Evolutionary conservation across 2,113 vertebrate genomes (phyloP), one percentile per base, ranked within the genome.

Genomic region (Peromyscus polionotus): DNA sequence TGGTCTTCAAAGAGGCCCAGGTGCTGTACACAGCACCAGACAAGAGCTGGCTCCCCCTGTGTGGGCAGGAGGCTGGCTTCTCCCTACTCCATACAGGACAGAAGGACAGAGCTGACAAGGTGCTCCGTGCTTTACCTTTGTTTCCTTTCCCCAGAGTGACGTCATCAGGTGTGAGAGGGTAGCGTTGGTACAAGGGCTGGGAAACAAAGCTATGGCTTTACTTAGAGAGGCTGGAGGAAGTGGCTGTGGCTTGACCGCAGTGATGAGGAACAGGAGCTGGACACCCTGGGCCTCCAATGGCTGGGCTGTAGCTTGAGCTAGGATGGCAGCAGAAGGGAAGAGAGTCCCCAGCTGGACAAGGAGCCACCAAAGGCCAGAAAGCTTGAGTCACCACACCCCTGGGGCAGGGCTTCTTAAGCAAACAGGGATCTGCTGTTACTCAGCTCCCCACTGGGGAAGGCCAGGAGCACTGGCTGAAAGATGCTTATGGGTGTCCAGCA

Each of bases 21-120:
- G 42, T 31, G 48, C 24, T 42, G 16, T 39, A 3, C 16, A 20
- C n/a, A 45, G n/a, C 20, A 45, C 39, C 42, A 28, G 86, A 51
- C 33, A 26, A 54, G 72, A 31, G 19, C 24, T 90, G 39, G 57
- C 57, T 48, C 31, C 12, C 57, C 19, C 61, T 48, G 28, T 63
- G 28, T 90, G 42, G 72, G 39, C 8, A 3, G 17, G 54, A 61
- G n/a, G 28, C 39, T 61, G 57, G 31, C n/a, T 68, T 63, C 20
- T 79, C n/a, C 24, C 51, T 51, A 1, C 89, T 61, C 75, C 75
- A 12, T 22, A 11, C 42, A 57, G 36, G 33, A 48, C 67, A 39
- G 75, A 13, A 2, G n/a, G 16, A 45, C 95, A 95, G 97, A 96
- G 97, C 81, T 65, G 95, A 97, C 36, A 72, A 90, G 96, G 89